Conservation (phyloP, 92 coral and sea anemone species). For the Actinernus sp. region DNA sequence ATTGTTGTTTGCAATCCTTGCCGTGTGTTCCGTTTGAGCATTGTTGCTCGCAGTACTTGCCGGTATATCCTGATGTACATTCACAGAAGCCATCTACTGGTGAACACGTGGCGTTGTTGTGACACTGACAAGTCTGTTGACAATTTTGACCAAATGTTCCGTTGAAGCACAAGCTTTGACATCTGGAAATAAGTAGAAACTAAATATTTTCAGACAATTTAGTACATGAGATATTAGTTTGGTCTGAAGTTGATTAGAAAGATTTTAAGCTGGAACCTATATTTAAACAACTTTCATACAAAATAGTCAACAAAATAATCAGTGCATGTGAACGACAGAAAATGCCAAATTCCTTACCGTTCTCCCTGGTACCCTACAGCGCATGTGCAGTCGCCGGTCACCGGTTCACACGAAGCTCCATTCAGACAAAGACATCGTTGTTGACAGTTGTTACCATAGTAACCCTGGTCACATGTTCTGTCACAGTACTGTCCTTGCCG, state of each 20-base stretch:
- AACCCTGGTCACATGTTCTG: conserved; percentile 78
- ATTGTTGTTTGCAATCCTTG: conserved; percentile 55
- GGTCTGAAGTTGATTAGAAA: too few relatives aligned
- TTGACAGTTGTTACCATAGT: conserved; percentile 86
- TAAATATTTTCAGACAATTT: too few relatives aligned
- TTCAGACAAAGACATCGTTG: conserved; percentile 63
- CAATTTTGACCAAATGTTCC: conserved; percentile 79
- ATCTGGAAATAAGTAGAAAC: conserved; percentile 21
- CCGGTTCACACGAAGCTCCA: conserved; percentile 81
- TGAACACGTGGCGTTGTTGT: conserved; percentile 77
- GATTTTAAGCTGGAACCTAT: too few relatives aligned
- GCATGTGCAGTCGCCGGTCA: conserved; percentile 88
- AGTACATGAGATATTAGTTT: too few relatives aligned
- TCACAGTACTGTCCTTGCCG: conserved; percentile 79
- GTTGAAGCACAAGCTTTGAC: conserved; percentile 41
- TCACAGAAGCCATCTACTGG: conserved; percentile 86
- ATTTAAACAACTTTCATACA: too few relatives aligned
- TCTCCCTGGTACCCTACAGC: conserved; percentile 75
- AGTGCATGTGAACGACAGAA: neutral
- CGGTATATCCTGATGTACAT: conserved; percentile 92
- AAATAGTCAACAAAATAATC: neutral
- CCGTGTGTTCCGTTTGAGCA: conserved; percentile 71
- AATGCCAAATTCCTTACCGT: conserved; percentile 38
- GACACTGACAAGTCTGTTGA: conserved; percentile 62
- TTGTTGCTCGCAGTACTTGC: conserved; percentile 66